Evolutionary conservation across 2,797 vertebrate genomes (phyloP), one percentile per base, ranked within the genome.

Genomic region (Gadopsis bispinosus): DNA sequence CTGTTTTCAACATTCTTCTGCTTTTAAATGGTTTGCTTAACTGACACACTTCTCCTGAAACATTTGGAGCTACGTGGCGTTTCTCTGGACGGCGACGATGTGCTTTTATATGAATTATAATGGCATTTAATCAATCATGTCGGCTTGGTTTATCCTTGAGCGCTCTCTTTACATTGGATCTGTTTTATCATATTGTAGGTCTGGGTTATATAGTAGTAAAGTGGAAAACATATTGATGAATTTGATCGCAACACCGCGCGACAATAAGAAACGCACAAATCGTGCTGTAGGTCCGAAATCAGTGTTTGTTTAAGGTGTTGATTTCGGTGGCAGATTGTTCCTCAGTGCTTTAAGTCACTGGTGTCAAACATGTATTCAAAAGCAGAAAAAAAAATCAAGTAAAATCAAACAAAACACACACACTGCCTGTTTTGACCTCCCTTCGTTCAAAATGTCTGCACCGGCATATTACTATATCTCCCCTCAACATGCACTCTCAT

Each of bases 381-480:
- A 35, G 53, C 31, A 5, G 20, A 14, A 56, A 43, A 54, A 22
- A 67, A 45, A 35, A 33, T 37, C 41, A 45, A 45, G 13, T 16
- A 17, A 43, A 63, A 66, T 22, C 17, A 76, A 20, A 66, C n/a
- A 43, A 41, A 31, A 47, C 19, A 35, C 17, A 76, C 55, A 81
- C 75, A 66, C 66, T 69, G 61, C 22, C 64, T 77, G 68, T 80
- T 84, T 68, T 91, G 89, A 91, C 88, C 87, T 85, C 83, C 80
- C 74, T 73, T 69, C 6, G 14, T 79, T 7, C 83, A 87, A 87
- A 87, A 92, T 87, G 83, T 91, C 89, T 90, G 87, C 56, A 56
- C 60, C 74, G 81, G 87, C 80, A 80, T 84, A 87, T 91, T 88
- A 90, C 92, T 90, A 90, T 92, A 90, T 86, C 90, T 85, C 84